These are phyloP conservation scores for Bergia sp. DNA, from an alignment of 92 coral and sea anemone species.

Conservation along the genomic window DNA sequence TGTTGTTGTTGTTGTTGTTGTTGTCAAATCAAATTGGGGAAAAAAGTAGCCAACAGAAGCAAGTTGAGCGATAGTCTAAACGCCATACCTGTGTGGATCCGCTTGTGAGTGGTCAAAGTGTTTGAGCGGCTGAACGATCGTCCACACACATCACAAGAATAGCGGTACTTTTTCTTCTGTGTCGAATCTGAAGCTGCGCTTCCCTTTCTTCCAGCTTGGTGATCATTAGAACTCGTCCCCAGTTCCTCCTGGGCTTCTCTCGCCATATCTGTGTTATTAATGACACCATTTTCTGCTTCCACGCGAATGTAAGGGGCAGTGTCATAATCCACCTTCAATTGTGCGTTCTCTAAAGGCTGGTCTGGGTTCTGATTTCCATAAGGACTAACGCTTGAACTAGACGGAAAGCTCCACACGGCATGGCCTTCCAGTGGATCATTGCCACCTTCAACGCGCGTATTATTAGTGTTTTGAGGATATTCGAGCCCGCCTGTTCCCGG, in stretches of 20 bases:
- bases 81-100: constrained; percentile 71
- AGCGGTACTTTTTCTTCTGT: constrained; percentile 63
- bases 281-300: neutral
- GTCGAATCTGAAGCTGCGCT: constrained; percentile 7
- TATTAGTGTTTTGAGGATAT: neutral
- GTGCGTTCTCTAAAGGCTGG: neutral
- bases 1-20: too few species aligned
- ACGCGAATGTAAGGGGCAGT: neutral
- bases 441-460: neutral
- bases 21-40: too few species aligned
- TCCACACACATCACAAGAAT: constrained; percentile 78
- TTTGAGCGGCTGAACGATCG: constrained; percentile 88
- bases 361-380: neutral
- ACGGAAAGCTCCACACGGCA: neutral
- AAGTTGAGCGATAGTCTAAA: neutral
- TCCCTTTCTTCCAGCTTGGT: neutral
- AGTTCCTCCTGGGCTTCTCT: neutral
- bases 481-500: neutral
- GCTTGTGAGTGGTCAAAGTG: constrained; percentile 77
- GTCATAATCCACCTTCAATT: neutral
- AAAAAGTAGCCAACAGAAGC: neutral
- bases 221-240: neutral
- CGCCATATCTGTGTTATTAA: neutral
- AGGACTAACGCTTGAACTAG: neutral
- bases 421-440: neutral